A percentile compares a stretch with the other conserved stretches of the same genome.
These are phyloP conservation scores for Turdus rufiventris DNA, from an alignment of 2,113 vertebrate species.

Conservation along the genomic window DNA sequence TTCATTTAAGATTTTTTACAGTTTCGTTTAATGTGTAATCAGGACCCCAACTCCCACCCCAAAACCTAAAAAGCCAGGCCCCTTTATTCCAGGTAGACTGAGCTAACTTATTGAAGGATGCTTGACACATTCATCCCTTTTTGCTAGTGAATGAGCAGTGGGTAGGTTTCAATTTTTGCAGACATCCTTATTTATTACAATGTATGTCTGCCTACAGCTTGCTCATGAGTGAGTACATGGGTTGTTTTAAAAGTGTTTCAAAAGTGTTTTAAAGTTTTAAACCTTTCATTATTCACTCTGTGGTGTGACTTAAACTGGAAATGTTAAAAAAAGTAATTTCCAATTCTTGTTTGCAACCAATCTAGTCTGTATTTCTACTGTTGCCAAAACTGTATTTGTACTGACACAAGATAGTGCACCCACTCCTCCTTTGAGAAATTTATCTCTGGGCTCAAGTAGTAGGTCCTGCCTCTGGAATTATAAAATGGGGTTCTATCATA, in stretches of 20 bases:
- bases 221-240: neutral
- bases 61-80: neutral
- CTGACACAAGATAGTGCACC: neutral
- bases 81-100: neutral
- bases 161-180: neutral
- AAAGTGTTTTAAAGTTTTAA: neutral
- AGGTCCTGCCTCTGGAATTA: neutral
- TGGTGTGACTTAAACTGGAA: neutral
- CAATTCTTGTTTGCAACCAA: neutral
- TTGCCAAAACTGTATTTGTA: neutral
- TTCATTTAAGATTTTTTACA: neutral
- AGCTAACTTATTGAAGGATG: neutral
- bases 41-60: fast-evolving
- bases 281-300: neutral
- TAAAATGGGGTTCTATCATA: neutral
- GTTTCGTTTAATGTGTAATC: neutral
- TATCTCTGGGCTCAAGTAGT: neutral
- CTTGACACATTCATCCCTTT: neutral
- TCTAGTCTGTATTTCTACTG: too few species aligned
- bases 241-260: neutral
- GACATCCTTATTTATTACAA: neutral
- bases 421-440: neutral
- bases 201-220: neutral
- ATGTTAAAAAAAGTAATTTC: neutral
- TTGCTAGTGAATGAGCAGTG: neutral